Base-by-base conservation (phyloP, 2,888 invertebrate genomes). In the Plagiodera versicolora region DNA sequence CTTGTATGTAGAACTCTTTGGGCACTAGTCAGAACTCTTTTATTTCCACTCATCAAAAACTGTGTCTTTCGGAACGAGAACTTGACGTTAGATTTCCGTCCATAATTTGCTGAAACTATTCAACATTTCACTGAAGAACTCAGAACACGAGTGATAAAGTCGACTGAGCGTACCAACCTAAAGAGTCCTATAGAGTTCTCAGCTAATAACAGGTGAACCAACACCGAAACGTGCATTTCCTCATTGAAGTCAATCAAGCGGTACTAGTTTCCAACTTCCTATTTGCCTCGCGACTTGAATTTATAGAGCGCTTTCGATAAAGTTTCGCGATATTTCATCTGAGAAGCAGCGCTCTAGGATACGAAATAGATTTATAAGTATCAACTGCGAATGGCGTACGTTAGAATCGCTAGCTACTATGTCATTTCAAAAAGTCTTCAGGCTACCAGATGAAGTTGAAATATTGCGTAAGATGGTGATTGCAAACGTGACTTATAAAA, bases 301-400 rank as follows among this genome's bases (percentile, higher is more conserved):
- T 53, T 24, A 53, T 53, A 53, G 53, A 53, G 20, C 44, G 17
- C 5, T n/a, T 53, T 53, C 28, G 53, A 53, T 32, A 44, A 44
- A 53, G 53, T 53, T 44, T 45, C 53, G 28, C 17, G 53, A 53
- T 53, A 45, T 53, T 39, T 53, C 45, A 53, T 51, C 51, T 2
- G n/a, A 19, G 20, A 6, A 24, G 14, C 17, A 30, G 9, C 19
- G 51, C 32, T 51, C 10, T 4, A 18, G 51, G 51, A 35, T 51
- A 51, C 19, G 17, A 51, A 11, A 44, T 24, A 53, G 44, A n/a
- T 32, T 32, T 28, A 32, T 6, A 39, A 39, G 3, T 39, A 39
- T 53, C 53, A 50, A 58, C 48, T 32, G 58, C 47, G 18, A 48
- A 52, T 47, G 58, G 9, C 44, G 11, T 28, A 28, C 28, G 8